Percentiles rank a stretch among this genome's conserved stretches.
phyloP scores from a whole-genome alignment of 1,140 invertebrate genomes.

The Drosophila suzukii region DNA sequence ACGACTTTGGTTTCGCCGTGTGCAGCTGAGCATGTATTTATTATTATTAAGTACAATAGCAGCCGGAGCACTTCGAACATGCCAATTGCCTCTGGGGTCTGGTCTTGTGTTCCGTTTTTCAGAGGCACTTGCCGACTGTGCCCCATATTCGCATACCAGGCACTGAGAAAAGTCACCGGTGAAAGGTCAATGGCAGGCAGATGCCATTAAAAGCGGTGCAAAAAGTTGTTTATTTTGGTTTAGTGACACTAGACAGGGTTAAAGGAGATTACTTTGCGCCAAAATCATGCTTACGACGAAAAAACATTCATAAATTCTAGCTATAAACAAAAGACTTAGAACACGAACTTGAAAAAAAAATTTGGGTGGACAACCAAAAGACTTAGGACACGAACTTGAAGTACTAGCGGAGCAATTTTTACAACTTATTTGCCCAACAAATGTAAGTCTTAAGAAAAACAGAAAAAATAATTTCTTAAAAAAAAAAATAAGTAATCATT shows the following conservation, averaged over 20 bases:
- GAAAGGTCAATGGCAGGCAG: conserved; percentile 78
- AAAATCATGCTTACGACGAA: conserved; percentile 6
- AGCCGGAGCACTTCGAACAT: conserved; percentile 48
- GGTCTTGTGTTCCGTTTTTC: conserved; percentile 42
- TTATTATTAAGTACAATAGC: conserved; percentile 36
- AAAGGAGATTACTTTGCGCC: not conserved
- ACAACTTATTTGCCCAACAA: not conserved
- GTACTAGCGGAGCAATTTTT: not conserved
- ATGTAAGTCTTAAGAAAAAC: too few species aligned
- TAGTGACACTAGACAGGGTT: conserved; percentile 9
- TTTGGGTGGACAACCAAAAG: not conserved
- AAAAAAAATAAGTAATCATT: too few species aligned
- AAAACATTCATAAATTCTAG: not conserved
- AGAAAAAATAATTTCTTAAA: too few species aligned
- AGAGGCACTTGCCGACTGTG: conserved; percentile 1
- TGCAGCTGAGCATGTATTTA: conserved; percentile 71
- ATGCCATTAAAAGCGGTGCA: conserved; percentile 54
- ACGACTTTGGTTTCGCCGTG: conserved; percentile 50
- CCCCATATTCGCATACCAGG: conserved; percentile 53
- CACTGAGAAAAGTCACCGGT: conserved; percentile 44
- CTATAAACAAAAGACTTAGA: conserved; percentile 58
- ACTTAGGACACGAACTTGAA: conserved; percentile 8
- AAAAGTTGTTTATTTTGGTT: conserved; percentile 15
- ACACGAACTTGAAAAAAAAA: conserved; percentile 42
- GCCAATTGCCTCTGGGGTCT: conserved; percentile 18